Conservation (phyloP, 2,113 vertebrate genomes). For the Phalacrocorax brasilianus region DNA sequence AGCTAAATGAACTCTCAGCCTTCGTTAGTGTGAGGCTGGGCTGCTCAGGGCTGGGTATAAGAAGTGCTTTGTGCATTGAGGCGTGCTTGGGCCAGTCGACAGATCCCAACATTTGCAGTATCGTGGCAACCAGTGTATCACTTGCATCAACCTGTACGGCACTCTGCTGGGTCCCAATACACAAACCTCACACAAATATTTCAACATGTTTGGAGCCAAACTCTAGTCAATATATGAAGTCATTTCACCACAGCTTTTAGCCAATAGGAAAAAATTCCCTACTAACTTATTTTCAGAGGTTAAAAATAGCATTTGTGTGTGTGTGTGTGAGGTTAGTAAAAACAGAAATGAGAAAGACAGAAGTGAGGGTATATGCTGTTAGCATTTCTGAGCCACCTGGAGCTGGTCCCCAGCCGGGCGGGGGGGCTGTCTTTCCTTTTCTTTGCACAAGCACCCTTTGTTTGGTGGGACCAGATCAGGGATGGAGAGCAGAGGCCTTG, state of each 20-base stretch:
- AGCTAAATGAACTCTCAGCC: background rate
- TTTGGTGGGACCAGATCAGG: background rate
- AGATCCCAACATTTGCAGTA: background rate
- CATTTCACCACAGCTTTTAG: background rate
- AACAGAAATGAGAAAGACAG: constrained; percentile 48
- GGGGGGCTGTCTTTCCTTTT: background rate
- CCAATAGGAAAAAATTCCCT: background rate
- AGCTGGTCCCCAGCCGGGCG: background rate
- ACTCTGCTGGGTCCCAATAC: background rate
- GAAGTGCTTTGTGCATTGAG: constrained; percentile 9
- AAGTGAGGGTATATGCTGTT: background rate
- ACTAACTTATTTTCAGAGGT: background rate
- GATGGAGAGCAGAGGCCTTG: background rate
- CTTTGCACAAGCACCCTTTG: constrained; percentile 4
- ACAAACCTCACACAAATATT: constrained; percentile 42
- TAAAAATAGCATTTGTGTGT: constrained; percentile 10
- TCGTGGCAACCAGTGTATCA: background rate
- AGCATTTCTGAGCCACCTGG: constrained; percentile 13
- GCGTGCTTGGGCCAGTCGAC: background rate
- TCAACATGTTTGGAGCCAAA: constrained; percentile 21
- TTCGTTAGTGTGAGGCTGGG: background rate
- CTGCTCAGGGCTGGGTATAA: background rate
- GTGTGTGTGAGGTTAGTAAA: background rate
- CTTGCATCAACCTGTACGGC: background rate
- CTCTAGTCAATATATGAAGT: constrained; percentile 26